Evolutionary conservation across 2,113 vertebrate species (phyloP), one percentile per base, ranked within the genome.

Genomic region (Choloepus hoffmanni): DNA sequence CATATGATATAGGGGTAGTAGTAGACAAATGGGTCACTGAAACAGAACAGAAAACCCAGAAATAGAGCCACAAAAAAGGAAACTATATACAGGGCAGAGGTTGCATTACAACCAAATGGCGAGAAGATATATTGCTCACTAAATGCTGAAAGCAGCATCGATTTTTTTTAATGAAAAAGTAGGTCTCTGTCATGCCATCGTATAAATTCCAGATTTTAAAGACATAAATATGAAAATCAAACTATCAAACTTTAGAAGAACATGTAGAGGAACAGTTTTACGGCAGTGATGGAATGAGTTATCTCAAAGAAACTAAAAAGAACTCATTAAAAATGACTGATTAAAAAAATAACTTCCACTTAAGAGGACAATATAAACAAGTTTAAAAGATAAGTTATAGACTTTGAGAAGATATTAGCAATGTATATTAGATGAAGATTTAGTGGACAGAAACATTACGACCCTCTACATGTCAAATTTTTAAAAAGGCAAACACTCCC

Each of bases 111-210:
- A 24, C 45, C 12, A 89, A 97, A 77, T 60, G 43, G 28, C 36
- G 9, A 45, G 33, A 33, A 87, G 70, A 81, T 77, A 72, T 72
- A 62, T 78, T 82, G 48, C 6, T 93, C 15, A 89, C 11, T 84
- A 89, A 88, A 82, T 50, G 11, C 16, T 87, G 16, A 94, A 89
- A 93, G 40, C 7, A 84, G 95, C n/a, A 72, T 72, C 53, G 63
- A 48, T 82, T 97, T 93, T 40, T 90, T 78, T 72, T 6, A 58
- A 65, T 24, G 24, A 45, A 85, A 93, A 90, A 82, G n/a, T 62
- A 94, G n/a, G 82, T 50, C 40, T 92, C 14, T 40, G 18, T 33
- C 45, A 81, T 72, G 73, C 7, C 7, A 48, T 18, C 2, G 28
- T 18, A 83, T 45, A 63, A 90, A 67, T 40, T 53, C 40, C 23